Evolutionary conservation across 2,797 vertebrate species (phyloP).

Genomic region (Myripristis jacobus): DNA sequence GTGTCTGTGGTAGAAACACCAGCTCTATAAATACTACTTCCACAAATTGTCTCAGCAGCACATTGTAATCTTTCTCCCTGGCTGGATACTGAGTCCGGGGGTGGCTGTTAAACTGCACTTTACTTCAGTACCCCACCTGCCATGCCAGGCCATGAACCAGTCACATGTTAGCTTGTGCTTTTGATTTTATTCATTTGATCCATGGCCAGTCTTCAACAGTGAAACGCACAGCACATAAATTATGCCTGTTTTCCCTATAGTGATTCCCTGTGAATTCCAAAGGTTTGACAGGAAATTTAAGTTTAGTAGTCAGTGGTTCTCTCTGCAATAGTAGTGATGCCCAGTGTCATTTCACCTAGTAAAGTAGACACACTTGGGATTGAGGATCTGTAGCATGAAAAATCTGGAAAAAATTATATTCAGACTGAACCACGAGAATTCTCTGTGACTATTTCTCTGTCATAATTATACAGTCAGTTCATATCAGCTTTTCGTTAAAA

Average conservation of each 20-base stretch:
- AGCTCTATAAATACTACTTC: constrained; percentile 74
- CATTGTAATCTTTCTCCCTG: constrained; percentile 71
- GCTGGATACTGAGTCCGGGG: constrained; percentile 55
- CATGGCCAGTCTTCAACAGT: background rate
- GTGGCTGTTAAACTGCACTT: constrained; percentile 75
- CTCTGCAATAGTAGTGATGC: no score
- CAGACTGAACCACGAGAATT: no score
- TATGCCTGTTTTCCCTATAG: background rate
- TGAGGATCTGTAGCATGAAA: background rate
- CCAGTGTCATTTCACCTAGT: no score
- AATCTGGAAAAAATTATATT: background rate
- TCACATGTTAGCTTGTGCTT: constrained; percentile 16
- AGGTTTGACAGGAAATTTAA: background rate
- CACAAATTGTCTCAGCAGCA: constrained; percentile 72
- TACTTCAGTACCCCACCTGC: constrained; percentile 45
- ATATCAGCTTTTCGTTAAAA: background rate
- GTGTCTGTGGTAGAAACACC: constrained; percentile 45
- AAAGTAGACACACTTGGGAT: no score
- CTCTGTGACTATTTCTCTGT: no score
- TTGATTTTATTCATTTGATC: constrained; percentile 3
- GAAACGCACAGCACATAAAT: background rate
- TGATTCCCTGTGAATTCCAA: background rate
- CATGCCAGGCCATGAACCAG: constrained; percentile 32
- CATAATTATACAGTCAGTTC: no score
- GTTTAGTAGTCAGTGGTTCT: no score